These are phyloP conservation scores for Geodia barretti DNA, from an alignment of 37 sponge, comb jelly and placozoan genomes.

Conservation along the genomic window DNA sequence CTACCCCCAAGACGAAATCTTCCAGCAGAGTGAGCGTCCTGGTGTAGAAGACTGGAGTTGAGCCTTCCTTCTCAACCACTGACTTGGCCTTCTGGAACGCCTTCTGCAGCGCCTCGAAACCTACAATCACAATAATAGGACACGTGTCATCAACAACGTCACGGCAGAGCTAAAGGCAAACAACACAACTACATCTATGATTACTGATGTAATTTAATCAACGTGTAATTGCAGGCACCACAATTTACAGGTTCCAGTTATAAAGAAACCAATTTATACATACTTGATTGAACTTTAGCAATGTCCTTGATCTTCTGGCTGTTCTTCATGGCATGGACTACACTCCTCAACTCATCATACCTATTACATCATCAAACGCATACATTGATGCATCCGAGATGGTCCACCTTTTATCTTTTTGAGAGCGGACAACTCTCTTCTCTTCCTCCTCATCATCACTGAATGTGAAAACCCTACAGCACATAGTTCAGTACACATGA, in stretches of 20 bases:
- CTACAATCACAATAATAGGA: constrained; percentile 45
- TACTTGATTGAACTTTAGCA: constrained; percentile 84
- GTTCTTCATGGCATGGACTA: constrained; percentile 82
- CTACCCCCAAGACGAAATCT: constrained; percentile 86
- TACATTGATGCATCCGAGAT: background rate
- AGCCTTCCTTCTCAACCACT: constrained; percentile 79
- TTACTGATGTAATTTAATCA: too few relatives aligned
- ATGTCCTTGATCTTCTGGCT: constrained; percentile 96
- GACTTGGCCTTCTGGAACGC: constrained; percentile 76
- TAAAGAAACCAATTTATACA: too few relatives aligned
- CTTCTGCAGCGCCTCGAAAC: constrained; percentile 77
- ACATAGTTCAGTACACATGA: too few relatives aligned
- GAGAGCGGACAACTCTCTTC: constrained; percentile 89
- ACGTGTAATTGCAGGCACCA: too few relatives aligned
- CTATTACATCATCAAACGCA: constrained; percentile 24
- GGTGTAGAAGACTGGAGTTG: constrained; percentile 67
- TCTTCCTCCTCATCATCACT: constrained; percentile 94
- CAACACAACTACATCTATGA: too few relatives aligned
- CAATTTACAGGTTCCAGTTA: too few relatives aligned
- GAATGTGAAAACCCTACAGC: constrained; percentile 14
- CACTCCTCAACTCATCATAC: constrained; percentile 84
- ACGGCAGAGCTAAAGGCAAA: background rate
- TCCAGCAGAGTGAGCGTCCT: constrained; percentile 82
- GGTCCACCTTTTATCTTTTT: constrained; percentile 88
- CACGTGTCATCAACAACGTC: background rate